Percentiles rank a stretch among this genome's conserved stretches.
Evolutionary conservation across 2,113 vertebrate genomes (phyloP).

Genomic region (Carassius carassius): DNA sequence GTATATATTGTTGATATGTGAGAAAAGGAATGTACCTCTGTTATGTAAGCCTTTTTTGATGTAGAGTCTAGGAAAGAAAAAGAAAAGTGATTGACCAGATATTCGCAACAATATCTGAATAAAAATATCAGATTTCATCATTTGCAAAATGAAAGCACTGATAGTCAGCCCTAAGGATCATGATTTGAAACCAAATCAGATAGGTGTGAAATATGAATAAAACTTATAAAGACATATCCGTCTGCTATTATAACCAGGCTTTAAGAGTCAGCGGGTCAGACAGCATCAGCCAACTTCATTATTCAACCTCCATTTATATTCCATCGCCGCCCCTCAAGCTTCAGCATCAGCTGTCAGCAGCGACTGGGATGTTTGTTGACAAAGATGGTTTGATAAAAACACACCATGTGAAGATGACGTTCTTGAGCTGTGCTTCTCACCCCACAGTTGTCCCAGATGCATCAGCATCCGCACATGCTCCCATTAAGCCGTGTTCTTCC

Average conservation of each 20-base stretch:
- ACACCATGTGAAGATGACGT: conserved; percentile 18
- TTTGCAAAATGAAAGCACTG: not conserved
- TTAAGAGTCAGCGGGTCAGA: not conserved
- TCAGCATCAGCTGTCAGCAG: conserved; percentile 5
- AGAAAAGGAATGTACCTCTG: conserved; percentile 53
- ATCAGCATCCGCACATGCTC: conserved; percentile 11
- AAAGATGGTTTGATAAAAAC: conserved; percentile 3
- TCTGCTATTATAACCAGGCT: not conserved
- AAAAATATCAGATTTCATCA: no score
- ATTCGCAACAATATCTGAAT: not conserved
- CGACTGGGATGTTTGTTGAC: conserved; percentile 5
- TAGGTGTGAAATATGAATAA: not conserved
- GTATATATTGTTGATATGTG: not conserved
- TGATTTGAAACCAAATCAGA: not conserved
- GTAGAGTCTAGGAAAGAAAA: conserved; percentile 49
- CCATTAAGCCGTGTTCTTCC: conserved; percentile 32
- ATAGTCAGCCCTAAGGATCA: not conserved
- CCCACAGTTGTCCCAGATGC: conserved; percentile 32
- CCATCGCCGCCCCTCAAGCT: not conserved
- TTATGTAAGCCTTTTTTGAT: conserved; percentile 53
- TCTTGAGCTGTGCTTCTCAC: not conserved
- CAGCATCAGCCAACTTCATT: not conserved
- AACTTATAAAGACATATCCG: not conserved
- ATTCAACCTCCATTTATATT: conserved; percentile 33
- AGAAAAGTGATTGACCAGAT: not conserved